A percentile compares a stretch with the other conserved stretches of the same genome.
Evolutionary conservation across 2,113 vertebrate species (phyloP).

Genomic region (Rhinichthys klamathensis): DNA sequence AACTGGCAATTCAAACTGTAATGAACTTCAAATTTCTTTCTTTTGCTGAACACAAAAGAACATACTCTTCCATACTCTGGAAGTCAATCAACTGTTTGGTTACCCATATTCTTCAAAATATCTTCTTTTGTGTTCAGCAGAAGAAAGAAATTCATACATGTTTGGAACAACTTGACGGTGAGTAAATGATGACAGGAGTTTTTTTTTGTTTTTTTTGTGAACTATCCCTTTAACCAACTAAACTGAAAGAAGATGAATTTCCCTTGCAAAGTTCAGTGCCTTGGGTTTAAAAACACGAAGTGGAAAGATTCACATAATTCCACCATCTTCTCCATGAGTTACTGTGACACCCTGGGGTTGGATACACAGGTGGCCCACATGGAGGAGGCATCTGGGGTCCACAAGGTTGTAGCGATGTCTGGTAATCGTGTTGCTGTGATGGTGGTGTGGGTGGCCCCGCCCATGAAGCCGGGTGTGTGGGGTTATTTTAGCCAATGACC

Average conservation of each 20-base stretch:
- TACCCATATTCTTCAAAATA: too few relatives aligned
- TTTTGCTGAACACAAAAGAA: too few relatives aligned
- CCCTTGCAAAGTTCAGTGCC: neutral
- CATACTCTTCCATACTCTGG: neutral
- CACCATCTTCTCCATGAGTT: neutral
- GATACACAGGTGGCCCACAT: constrained; percentile 30
- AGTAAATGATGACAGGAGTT: too few relatives aligned
- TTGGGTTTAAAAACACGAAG: neutral
- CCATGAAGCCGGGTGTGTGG: constrained; percentile 54
- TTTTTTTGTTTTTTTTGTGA: too few relatives aligned
- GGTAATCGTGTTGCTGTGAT: constrained; percentile 56
- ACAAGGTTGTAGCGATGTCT: constrained; percentile 29
- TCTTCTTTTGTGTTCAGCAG: too few relatives aligned
- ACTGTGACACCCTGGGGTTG: neutral
- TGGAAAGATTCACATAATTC: neutral
- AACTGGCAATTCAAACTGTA: neutral
- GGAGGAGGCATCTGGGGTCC: constrained; percentile 38
- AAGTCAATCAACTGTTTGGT: too few relatives aligned
- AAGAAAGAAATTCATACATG: too few relatives aligned
- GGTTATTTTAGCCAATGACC: constrained; percentile 82
- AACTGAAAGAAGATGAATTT: neutral
- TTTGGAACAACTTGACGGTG: too few relatives aligned
- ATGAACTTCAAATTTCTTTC: neutral
- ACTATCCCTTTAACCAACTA: neutral
- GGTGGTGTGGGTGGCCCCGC: constrained; percentile 42